Percentiles rank a stretch among this genome's conserved stretches.
These are phyloP conservation scores for Glaucidium brasilianum DNA, from an alignment of 2,113 vertebrate species.

Conservation along the genomic window DNA sequence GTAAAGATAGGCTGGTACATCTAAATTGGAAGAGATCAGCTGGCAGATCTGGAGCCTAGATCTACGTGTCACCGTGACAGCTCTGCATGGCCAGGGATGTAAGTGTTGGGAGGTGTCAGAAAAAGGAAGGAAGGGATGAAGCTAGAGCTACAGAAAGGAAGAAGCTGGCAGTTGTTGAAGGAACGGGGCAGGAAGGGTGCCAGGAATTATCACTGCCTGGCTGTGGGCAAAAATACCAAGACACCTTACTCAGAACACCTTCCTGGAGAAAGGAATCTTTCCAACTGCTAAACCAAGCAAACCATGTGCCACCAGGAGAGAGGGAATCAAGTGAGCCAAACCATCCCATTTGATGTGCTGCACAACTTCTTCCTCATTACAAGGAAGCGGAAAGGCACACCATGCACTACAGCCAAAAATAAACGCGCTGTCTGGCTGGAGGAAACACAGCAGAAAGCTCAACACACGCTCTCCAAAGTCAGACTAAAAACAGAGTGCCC, in stretches of 20 bases:
- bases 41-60: not conserved
- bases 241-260: not conserved
- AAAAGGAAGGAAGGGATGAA: not conserved
- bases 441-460: not conserved
- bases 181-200: not conserved
- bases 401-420: not conserved
- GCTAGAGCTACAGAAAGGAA: not conserved
- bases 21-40: not conserved
- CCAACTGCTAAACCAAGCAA: not conserved
- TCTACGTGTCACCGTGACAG: not conserved
- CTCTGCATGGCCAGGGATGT: not conserved
- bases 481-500: not conserved
- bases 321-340: not conserved
- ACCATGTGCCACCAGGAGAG: not conserved
- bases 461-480: not conserved
- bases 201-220: not conserved
- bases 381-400: not conserved
- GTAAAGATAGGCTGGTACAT: not conserved
- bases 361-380: not conserved
- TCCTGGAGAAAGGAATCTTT: not conserved
- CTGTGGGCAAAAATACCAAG: not conserved
- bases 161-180: not conserved
- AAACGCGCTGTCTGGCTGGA: not conserved
- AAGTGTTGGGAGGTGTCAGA: not conserved
- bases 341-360: fast-evolving